Percentiles rank a stretch among this genome's conserved stretches.
Conservation (phyloP, 2,113 vertebrate species). For the Cardinalis cardinalis region DNA sequence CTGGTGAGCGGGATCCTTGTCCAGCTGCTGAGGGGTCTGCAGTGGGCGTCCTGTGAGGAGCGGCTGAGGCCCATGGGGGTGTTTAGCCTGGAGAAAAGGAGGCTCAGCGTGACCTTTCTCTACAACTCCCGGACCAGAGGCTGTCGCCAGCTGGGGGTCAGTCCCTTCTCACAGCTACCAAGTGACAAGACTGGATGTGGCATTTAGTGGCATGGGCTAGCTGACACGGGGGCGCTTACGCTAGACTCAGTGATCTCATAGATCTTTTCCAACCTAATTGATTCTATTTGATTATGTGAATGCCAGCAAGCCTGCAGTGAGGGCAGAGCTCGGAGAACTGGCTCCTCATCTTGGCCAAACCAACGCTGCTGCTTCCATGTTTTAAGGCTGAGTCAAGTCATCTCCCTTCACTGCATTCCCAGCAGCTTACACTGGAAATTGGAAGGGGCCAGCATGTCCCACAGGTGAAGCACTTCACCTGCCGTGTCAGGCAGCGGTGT, state of each 20-base stretch:
- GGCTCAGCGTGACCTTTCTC: background rate
- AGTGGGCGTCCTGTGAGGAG: accelerated
- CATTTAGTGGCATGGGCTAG: background rate
- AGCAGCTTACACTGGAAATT: too few relatives aligned
- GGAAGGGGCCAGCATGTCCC: accelerated
- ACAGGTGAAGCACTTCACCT: too few relatives aligned
- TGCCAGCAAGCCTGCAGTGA: accelerated
- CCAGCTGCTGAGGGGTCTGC: background rate
- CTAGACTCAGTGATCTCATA: background rate
- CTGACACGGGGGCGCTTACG: too few relatives aligned
- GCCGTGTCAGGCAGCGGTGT: accelerated
- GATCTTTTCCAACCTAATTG: background rate
- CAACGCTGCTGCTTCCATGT: too few relatives aligned
- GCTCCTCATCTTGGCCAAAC: background rate
- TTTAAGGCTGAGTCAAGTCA: accelerated
- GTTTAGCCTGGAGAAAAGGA: background rate
- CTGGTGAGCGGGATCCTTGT: accelerated
- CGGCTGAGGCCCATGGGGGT: background rate
- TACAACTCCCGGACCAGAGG: accelerated
- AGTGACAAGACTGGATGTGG: background rate
- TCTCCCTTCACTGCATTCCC: background rate
- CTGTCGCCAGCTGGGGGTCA: accelerated
- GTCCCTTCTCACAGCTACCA: background rate
- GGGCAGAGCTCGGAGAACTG: background rate
- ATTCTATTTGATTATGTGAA: background rate